Base-by-base conservation (phyloP, 2,888 invertebrate species). In the Bhutanitis thaidina region DNA sequence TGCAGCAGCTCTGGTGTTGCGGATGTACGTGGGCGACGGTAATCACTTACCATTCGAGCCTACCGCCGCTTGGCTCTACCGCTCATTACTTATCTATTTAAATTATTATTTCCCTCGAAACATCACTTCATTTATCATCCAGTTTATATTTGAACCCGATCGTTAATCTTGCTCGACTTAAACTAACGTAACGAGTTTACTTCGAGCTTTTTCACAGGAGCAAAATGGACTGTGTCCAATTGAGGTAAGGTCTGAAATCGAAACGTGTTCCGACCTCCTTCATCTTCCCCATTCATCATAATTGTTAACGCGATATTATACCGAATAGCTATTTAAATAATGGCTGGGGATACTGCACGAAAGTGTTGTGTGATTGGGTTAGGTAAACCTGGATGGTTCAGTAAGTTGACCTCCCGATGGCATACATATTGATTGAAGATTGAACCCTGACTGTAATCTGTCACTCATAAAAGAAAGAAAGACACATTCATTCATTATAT, bases 111-210 rank as follows among this genome's bases (percentile, higher is more conserved):
- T 5, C 20, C 20, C 20, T 20, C 20, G 20, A 43, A 49, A 43
- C 30, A 43, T 43, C 12, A 20, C 7, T 12, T 43, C 16, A 49
- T 49, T 43, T 37, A 49, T 49, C 43, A 37, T 49, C 30, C 16
- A 49, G 36, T 43, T 43, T 32, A 49, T 37, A 37, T 43, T 43
- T 29, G 43, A 43, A 37, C 37, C 37, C 1, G 37, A 36, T 43
- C 49, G 49, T 49, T 49, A 43, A 43, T 49, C 43, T 49, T 49
- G 13, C 14, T 49, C 43, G 13, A 43, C 29, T 49, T 27, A 20
- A 20, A 3, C 3, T 20, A 32, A 36, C 43, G 25, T 40, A 48
- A 48, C 37, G 49, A 49, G 30, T 43, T 37, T 32, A 10, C 43
- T 27, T 49, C 16, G 12, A 34, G 5, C 1, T n/a, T 1, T 7